These are phyloP conservation scores for Xenops minutus DNA, from an alignment of 2,797 vertebrate genomes.

Conservation along the genomic window DNA sequence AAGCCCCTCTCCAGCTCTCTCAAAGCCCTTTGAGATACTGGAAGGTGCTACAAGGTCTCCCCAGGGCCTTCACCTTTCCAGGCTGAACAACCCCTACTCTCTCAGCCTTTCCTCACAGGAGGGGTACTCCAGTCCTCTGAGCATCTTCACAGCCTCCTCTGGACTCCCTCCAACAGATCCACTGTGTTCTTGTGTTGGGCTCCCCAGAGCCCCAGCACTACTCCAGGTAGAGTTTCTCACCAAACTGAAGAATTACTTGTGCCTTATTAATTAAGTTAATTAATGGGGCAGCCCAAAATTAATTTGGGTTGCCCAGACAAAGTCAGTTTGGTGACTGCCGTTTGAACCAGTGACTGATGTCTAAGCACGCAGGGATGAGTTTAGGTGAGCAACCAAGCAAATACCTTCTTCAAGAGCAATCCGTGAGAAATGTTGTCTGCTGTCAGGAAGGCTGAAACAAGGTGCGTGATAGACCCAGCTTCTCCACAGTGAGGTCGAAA, in stretches of 20 bases:
- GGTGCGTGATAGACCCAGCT: slow-evolving; percentile 95
- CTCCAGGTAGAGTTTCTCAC: neutral
- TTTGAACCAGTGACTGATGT: neutral
- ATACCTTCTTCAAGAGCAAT: slow-evolving; percentile 95
- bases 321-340: neutral
- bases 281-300: neutral
- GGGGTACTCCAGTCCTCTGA: neutral
- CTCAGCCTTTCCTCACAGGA: neutral
- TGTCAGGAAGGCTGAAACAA: slow-evolving; percentile 93
- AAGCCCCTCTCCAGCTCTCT: neutral
- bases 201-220: neutral
- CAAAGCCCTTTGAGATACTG: neutral
- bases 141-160: neutral
- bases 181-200: neutral
- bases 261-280: neutral
- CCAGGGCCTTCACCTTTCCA: neutral
- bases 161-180: neutral
- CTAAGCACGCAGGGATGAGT: neutral
- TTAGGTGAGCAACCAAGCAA: neutral
- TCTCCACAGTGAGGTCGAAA: slow-evolving; percentile 97
- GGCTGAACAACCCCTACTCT: neutral
- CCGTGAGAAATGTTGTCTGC: slow-evolving; percentile 98
- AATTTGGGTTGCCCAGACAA: neutral
- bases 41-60: neutral
- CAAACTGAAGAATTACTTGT: neutral